phyloP scores from a whole-genome alignment of 2,797 vertebrate genomes.

The Sebastes hubbsi region DNA sequence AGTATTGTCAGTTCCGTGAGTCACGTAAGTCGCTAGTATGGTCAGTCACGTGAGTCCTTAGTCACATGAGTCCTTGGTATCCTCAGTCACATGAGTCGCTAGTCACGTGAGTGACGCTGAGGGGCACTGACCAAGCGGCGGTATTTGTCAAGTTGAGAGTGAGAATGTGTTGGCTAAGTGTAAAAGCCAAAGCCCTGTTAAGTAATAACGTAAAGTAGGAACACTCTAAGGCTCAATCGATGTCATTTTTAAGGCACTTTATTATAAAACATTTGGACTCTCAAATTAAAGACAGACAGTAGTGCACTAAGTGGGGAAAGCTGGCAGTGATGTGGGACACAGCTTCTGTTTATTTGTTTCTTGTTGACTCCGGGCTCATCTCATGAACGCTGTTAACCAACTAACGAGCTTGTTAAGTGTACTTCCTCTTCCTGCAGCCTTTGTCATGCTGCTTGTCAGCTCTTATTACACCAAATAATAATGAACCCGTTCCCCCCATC shows the following conservation, averaged over 20 bases:
- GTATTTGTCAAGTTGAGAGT: no score
- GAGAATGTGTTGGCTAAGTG: background rate
- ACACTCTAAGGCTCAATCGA: background rate
- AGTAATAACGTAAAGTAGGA: background rate
- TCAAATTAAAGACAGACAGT: background rate
- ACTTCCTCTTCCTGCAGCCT: slow-evolving; percentile 1
- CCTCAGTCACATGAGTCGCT: no score
- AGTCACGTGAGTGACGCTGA: no score
- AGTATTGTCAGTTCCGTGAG: no score
- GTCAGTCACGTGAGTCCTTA: no score
- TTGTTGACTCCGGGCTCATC: background rate
- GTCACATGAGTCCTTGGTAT: no score
- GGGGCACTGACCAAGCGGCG: no score
- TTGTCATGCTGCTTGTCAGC: background rate
- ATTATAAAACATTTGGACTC: background rate
- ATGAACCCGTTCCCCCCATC: background rate
- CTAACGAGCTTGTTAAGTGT: background rate
- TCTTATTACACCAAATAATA: slow-evolving; percentile 4
- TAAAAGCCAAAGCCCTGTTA: background rate
- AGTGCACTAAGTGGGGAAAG: background rate
- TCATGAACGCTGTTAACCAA: background rate
- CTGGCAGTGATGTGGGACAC: background rate
- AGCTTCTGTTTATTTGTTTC: background rate
- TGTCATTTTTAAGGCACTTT: background rate
- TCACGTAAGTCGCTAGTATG: no score